Percentiles rank a stretch among this genome's conserved stretches.
Conservation (phyloP, 2,888 invertebrate genomes). For the Euzetes globulus region DNA sequence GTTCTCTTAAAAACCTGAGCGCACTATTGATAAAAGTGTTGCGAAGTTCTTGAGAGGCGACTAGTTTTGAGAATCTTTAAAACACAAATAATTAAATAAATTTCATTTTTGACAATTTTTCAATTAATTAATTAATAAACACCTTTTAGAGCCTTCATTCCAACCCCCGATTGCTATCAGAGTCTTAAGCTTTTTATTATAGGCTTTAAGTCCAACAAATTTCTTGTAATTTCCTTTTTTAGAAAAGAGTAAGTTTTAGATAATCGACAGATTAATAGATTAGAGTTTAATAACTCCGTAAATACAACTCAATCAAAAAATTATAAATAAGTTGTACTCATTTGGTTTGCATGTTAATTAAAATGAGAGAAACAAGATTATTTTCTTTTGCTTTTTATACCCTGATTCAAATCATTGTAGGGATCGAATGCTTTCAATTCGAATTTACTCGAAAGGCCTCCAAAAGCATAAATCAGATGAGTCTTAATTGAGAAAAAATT, state of each 20-base stretch:
- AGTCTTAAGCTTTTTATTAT: constrained; percentile 83
- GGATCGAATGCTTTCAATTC: constrained; percentile 85
- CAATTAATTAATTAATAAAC: constrained; percentile 8
- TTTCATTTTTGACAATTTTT: not conserved
- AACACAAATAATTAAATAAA: not conserved
- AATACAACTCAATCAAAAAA: not conserved
- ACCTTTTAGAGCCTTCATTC: constrained; percentile 77
- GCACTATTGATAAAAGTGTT: constrained; percentile 59
- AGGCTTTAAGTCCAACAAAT: constrained; percentile 83
- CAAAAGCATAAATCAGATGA: constrained; percentile 63
- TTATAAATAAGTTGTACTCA: not conserved
- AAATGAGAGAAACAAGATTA: constrained; percentile 75
- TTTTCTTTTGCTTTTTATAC: constrained; percentile 50
- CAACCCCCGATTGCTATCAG: constrained; percentile 86
- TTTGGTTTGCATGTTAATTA: constrained; percentile 48
- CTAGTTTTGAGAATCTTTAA: constrained; percentile 69
- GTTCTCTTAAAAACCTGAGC: constrained; percentile 66
- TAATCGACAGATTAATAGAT: not conserved
- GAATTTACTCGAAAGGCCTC: constrained; percentile 55
- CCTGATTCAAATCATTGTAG: constrained; percentile 91
- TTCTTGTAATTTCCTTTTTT: constrained; percentile 78
- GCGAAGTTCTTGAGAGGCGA: constrained; percentile 65
- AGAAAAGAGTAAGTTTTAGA: not conserved
- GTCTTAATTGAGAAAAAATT: constrained; percentile 53
- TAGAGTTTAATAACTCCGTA: not conserved